Base-by-base conservation (phyloP, 2,888 invertebrate species). In the Xanthorhoe spadicearia region DNA sequence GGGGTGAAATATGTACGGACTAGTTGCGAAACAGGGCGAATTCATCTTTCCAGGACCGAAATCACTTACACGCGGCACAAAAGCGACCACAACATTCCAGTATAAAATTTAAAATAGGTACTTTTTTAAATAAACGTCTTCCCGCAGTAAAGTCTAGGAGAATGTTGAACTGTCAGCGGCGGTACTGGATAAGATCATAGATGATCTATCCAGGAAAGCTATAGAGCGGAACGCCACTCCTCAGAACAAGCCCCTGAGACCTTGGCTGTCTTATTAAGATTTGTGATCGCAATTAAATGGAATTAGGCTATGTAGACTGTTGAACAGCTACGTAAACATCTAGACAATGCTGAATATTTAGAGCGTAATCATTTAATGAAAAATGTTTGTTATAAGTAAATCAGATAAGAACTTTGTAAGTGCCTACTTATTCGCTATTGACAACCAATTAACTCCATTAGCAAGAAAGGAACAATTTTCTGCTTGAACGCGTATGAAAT, bases 1-100 rank as follows among this genome's bases (percentile, higher is more conserved):
- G 1, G 92, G 91, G 71, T 91, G 85, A 78, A 92, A 93, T 73
- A 91, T 89, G 66, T 92, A 91, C 48, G 93, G 92, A 69, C 86
- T 85, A 57, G 77, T 82, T 49, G 86, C 74, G 64, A 90, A 92
- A 74, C 93, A 93, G 2, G 90, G 89, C 0, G 92, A 90, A 76
- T 88, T 90, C 92, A 92, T 92, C 66, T 70, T 80, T 48, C 19
- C 8, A 56, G 64, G 46, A 61, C 67, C 65, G 51, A 66, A 54
- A 57, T 61, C 69, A 66, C 64, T 63, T 48, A 57, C 61, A 59
- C 71, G 61, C 61, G 57, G 60, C 70, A 71, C 69, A 35, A 19
- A 60, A 56, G 32, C 28, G 28, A 59, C 38, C 52, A 54, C 52
- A 54, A 70, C 53, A 52, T 51, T 38, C 57, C 51, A 66, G 63